Evolutionary conservation across 2,888 invertebrate species (phyloP).

Genomic region (Nephrotoma flavescens): DNA sequence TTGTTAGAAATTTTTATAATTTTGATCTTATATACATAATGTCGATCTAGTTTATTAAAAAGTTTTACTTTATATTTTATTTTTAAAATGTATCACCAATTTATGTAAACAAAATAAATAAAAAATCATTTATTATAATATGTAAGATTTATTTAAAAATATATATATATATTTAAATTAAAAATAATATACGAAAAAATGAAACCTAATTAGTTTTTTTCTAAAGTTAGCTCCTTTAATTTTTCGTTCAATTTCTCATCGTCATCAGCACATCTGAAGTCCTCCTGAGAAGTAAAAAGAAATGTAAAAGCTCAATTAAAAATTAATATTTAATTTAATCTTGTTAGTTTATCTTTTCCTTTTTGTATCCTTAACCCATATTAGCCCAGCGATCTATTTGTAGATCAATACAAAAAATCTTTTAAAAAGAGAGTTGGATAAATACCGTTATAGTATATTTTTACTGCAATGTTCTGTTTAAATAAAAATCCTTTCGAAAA

Average conservation of each 20-base stretch:
- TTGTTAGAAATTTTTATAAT: background rate
- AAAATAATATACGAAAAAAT: background rate
- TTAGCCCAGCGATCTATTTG: too few species aligned
- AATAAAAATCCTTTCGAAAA: too few species aligned
- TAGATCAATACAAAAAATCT: too few species aligned
- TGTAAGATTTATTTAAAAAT: background rate
- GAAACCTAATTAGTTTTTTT: constrained; percentile 22
- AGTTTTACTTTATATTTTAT: background rate
- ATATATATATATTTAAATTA: background rate
- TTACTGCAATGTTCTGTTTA: too few species aligned
- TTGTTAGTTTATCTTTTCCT: background rate
- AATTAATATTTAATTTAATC: too few species aligned
- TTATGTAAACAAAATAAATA: background rate
- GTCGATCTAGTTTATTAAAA: background rate
- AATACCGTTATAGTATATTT: too few species aligned
- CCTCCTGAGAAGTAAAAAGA: constrained; percentile 32
- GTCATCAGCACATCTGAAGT: constrained; percentile 42
- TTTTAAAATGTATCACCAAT: background rate
- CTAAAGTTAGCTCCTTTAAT: constrained; percentile 37
- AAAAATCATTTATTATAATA: background rate
- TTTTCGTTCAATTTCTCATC: constrained; percentile 40
- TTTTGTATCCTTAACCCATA: background rate
- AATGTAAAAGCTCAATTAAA: background rate
- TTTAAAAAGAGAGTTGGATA: too few species aligned
- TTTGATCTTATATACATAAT: background rate